Conservation (phyloP, 2,797 vertebrate genomes). For the Microcaecilia unicolor region DNA sequence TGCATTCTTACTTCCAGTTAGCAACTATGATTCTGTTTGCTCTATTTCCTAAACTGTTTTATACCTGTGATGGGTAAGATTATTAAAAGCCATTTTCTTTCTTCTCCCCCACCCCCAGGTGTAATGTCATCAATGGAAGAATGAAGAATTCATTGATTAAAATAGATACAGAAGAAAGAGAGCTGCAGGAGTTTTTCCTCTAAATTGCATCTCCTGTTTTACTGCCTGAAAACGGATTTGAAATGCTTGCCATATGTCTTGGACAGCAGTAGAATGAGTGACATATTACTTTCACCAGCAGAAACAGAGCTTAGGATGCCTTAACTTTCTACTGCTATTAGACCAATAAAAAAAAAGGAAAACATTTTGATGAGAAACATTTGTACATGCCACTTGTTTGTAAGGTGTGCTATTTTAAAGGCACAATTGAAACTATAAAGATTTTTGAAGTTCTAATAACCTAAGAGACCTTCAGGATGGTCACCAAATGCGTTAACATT, state of each 20-base stretch:
- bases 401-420: constrained; percentile 40
- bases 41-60: no score
- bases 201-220: constrained; percentile 30
- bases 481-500: no score
- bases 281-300: constrained; percentile 50
- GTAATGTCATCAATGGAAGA: constrained; percentile 42
- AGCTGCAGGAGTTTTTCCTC: constrained; percentile 60
- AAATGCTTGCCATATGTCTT: constrained; percentile 26
- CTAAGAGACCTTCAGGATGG: constrained; percentile 15
- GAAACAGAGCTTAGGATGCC: constrained; percentile 49
- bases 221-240: constrained; percentile 14
- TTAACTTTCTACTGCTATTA: constrained; percentile 45
- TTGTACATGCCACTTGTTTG: constrained; percentile 46
- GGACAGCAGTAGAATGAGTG: constrained; percentile 16
- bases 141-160: constrained; percentile 28
- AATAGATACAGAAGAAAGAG: constrained; percentile 44
- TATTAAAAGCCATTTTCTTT: no score
- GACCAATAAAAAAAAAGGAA: neutral
- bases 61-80: no score
- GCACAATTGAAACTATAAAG: constrained; percentile 31
- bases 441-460: constrained; percentile 20
- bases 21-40: no score
- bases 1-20: no score
- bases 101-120: constrained; percentile 39
- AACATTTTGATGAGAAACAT: constrained; percentile 34